Evolutionary conservation across 2,113 vertebrate genomes (phyloP).

Genomic region (Anas platyrhynchos): DNA sequence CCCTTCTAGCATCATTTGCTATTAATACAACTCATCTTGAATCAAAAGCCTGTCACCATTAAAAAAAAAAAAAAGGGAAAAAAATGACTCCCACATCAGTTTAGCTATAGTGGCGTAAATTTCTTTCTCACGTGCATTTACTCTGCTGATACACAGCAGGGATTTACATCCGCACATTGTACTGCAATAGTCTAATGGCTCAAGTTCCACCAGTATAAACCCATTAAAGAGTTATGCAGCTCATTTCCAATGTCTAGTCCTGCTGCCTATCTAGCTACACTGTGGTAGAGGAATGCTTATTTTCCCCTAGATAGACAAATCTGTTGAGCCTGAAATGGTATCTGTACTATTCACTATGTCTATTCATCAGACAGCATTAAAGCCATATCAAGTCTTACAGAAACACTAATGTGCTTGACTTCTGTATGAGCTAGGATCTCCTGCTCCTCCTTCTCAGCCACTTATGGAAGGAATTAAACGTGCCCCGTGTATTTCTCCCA

Average conservation of each 20-base stretch:
- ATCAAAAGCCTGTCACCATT: not conserved
- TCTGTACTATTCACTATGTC: not conserved
- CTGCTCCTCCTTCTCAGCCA: not conserved
- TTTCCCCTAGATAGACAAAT: not conserved
- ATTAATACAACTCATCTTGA: not conserved
- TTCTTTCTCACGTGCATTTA: not conserved
- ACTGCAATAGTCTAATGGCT: not conserved
- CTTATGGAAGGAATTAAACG: not conserved
- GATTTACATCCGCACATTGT: not conserved
- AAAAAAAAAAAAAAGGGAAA: not conserved
- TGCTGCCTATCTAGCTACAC: not conserved
- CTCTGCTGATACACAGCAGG: not conserved
- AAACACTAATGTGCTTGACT: not conserved
- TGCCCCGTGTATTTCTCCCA: not conserved
- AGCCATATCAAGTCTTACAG: not conserved
- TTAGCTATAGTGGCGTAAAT: not conserved
- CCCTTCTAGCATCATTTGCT: not conserved
- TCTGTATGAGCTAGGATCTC: not conserved
- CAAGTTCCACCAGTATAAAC: slow-evolving; percentile 4
- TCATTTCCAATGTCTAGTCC: not conserved
- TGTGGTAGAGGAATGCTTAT: not conserved
- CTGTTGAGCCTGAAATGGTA: not conserved
- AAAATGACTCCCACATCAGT: not conserved
- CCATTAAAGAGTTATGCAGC: not conserved
- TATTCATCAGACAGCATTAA: not conserved